phyloP scores from a whole-genome alignment of 2,113 vertebrate species.

The Percina caprodes region DNA sequence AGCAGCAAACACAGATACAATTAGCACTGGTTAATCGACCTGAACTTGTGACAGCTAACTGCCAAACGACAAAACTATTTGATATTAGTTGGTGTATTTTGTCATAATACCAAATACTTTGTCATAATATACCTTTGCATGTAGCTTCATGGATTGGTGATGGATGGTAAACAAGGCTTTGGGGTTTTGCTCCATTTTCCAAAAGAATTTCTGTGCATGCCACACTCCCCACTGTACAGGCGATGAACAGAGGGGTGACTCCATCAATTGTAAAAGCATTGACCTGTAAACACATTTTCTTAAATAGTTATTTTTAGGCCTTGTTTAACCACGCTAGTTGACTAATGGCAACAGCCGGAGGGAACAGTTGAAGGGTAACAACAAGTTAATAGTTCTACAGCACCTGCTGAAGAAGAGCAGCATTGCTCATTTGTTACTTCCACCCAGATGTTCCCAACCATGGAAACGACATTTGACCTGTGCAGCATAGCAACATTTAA shows the following conservation, averaged over 20 bases:
- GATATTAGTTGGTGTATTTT: background rate
- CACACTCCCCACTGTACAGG: constrained; percentile 90
- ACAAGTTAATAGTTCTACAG: constrained; percentile 54
- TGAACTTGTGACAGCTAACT: background rate
- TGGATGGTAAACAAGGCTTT: constrained; percentile 87
- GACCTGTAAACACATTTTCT: constrained; percentile 84
- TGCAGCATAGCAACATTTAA: constrained; percentile 41
- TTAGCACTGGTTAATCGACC: no score
- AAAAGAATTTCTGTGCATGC: constrained; percentile 90
- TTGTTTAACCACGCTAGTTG: constrained; percentile 59
- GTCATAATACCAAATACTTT: background rate
- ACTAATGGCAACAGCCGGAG: constrained; percentile 64
- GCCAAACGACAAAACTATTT: background rate
- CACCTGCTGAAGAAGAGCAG: constrained; percentile 20
- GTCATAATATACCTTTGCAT: constrained; percentile 87
- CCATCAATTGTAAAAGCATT: constrained; percentile 94
- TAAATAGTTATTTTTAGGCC: constrained; percentile 65
- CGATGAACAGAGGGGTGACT: constrained; percentile 93
- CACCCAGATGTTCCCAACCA: constrained; percentile 43
- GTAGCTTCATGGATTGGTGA: constrained; percentile 93
- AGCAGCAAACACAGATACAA: background rate
- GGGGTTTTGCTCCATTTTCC: constrained; percentile 91
- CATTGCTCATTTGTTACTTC: constrained; percentile 52
- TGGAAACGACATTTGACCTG: constrained; percentile 64
- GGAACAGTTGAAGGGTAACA: constrained; percentile 49